Evolutionary conservation across 2,797 vertebrate genomes (phyloP).

Genomic region (Phoeniculus purpureus): DNA sequence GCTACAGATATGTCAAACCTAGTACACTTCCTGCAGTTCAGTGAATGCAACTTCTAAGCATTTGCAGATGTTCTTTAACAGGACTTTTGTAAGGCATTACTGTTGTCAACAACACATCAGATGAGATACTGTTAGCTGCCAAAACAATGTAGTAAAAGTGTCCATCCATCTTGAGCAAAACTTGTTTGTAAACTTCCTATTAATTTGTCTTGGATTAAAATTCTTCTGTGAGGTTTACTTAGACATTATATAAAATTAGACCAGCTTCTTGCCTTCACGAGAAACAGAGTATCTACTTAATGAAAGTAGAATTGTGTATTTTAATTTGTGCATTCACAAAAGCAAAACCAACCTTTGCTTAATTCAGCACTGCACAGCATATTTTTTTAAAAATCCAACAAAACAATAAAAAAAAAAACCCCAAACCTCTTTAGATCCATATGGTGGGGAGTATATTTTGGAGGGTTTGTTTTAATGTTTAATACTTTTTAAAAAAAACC

Average conservation of each 20-base stretch:
- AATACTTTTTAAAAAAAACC: not conserved
- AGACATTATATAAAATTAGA: not conserved
- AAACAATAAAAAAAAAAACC: not conserved
- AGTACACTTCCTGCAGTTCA: slow-evolving; percentile 32
- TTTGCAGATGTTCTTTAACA: slow-evolving; percentile 35
- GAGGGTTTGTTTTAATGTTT: not conserved
- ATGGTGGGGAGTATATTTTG: not conserved
- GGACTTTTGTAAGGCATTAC: slow-evolving; percentile 23
- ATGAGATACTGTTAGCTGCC: slow-evolving; percentile 15
- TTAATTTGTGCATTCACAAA: not conserved
- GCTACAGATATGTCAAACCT: not conserved
- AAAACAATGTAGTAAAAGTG: slow-evolving; percentile 15
- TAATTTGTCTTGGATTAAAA: not conserved
- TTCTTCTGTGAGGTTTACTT: not conserved
- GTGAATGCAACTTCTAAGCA: slow-evolving; percentile 7
- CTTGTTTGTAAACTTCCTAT: not conserved
- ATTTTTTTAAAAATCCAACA: not conserved
- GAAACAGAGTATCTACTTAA: not conserved
- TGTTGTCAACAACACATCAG: slow-evolving; percentile 19
- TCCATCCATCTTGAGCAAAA: slow-evolving; percentile 4
- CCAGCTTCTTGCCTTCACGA: not conserved
- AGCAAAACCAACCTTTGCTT: not conserved
- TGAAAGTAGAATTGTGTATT: not conserved
- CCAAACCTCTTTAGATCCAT: not conserved
- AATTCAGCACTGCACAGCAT: not conserved